Evolutionary conservation across 1,140 invertebrate species (phyloP).

Genomic region (Monochamus saltuarius): DNA sequence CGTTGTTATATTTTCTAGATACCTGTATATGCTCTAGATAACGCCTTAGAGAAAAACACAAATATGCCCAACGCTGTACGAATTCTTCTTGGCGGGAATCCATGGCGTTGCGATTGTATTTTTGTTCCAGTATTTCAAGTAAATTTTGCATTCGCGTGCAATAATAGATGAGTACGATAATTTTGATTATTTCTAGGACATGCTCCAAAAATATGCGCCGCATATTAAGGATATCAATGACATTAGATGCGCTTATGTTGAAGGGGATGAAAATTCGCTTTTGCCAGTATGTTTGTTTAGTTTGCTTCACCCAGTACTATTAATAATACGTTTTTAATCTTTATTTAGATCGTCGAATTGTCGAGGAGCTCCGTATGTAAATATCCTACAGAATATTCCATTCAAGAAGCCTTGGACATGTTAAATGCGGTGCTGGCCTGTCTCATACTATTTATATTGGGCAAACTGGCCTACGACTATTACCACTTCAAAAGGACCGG

Average conservation of each 20-base stretch:
- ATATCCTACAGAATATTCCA: constrained; percentile 54
- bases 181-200: constrained; percentile 45
- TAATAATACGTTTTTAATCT: constrained; percentile 28
- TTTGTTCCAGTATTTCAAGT: constrained; percentile 75
- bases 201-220: constrained; percentile 69
- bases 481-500: constrained; percentile 77
- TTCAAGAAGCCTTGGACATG: constrained; percentile 67
- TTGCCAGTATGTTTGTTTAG: constrained; percentile 56
- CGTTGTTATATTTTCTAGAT: constrained; percentile 64
- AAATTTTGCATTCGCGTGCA: constrained; percentile 8
- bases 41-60: constrained; percentile 69
- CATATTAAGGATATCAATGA: constrained; percentile 68
- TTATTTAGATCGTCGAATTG: constrained; percentile 67
- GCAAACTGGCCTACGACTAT: constrained; percentile 78
- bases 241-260: constrained; percentile 62
- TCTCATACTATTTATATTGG: constrained; percentile 69
- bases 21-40: constrained; percentile 75
- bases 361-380: constrained; percentile 68
- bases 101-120: constrained; percentile 78
- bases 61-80: constrained; percentile 60
- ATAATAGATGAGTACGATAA: not conserved
- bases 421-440: constrained; percentile 67
- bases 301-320: constrained; percentile 9
- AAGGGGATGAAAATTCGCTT: constrained; percentile 61
- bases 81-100: constrained; percentile 72